Conservation (phyloP, 2,888 invertebrate species). For the Caenorhabditis sp. region DNA sequence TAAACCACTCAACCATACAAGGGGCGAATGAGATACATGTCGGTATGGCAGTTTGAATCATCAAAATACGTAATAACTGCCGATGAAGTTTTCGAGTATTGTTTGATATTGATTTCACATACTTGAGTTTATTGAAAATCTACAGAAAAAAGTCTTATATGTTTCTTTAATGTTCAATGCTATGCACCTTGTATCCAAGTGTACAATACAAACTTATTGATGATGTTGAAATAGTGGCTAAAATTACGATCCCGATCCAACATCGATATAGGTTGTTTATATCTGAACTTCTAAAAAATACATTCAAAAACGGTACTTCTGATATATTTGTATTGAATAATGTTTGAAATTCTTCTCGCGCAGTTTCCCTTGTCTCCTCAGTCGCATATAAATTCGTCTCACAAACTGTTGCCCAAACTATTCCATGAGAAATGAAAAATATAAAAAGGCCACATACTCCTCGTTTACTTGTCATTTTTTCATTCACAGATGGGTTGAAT, state of each 20-base stretch:
- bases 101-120: slow-evolving; percentile 2
- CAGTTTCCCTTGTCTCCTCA: background rate
- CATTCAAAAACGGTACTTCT: background rate
- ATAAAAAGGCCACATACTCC: slow-evolving; percentile 6
- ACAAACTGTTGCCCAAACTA: slow-evolving; percentile 10
- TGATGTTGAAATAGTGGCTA: background rate
- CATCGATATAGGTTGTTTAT: background rate
- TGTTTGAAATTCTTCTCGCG: background rate
- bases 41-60: background rate
- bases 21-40: background rate
- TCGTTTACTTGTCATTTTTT: background rate
- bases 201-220: no score
- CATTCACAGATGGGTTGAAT: background rate
- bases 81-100: background rate
- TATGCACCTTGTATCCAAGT: background rate
- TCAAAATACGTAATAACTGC: background rate
- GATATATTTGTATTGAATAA: background rate
- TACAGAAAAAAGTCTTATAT: slow-evolving; percentile 4
- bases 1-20: background rate
- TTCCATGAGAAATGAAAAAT: slow-evolving; percentile 13
- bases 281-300: background rate
- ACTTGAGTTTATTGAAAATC: background rate
- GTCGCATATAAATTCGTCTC: background rate
- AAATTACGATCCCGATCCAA: background rate
- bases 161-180: background rate